Percentiles rank a stretch among this genome's conserved stretches.
Conservation (phyloP, 2,888 invertebrate genomes). For the Drosophila meridiana region DNA sequence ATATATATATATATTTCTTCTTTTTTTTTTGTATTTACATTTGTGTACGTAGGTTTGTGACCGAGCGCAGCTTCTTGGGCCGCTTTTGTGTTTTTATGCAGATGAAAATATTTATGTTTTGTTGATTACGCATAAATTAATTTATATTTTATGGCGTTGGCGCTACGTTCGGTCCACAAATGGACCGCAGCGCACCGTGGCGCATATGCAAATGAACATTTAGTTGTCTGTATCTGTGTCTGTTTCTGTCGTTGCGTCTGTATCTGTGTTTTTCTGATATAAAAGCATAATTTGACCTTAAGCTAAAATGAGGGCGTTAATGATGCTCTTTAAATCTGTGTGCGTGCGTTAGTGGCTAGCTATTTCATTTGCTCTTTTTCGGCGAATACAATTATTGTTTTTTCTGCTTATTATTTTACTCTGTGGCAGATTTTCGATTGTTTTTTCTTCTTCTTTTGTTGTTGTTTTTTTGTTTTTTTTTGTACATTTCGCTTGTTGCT, state of each 20-base stretch:
- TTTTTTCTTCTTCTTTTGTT: conserved; percentile 27
- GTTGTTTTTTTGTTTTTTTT: conserved; percentile 30
- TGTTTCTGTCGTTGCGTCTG: conserved; percentile 6
- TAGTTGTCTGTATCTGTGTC: conserved; percentile 34
- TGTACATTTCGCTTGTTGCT: conserved; percentile 50
- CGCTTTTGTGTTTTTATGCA: conserved; percentile 79
- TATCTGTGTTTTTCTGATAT: conserved; percentile 48
- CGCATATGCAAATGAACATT: conserved; percentile 70
- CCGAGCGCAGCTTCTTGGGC: conserved; percentile 63
- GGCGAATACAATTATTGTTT: conserved; percentile 43
- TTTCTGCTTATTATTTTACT: conserved; percentile 52
- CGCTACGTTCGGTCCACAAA: conserved; percentile 77
- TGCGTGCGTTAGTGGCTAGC: conserved; percentile 24
- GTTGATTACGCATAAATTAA: conserved; percentile 81
- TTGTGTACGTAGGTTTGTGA: conserved; percentile 62
- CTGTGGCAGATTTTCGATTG: conserved; percentile 40
- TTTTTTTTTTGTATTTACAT: conserved; percentile 45
- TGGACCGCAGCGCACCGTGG: conserved; percentile 62
- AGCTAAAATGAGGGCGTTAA: conserved; percentile 82
- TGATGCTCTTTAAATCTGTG: conserved; percentile 71
- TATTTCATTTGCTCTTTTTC: conserved; percentile 36
- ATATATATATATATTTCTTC: conserved; percentile 10
- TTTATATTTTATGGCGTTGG: conserved; percentile 82
- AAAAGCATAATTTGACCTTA: conserved; percentile 81
- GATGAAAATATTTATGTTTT: conserved; percentile 82